A percentile compares a stretch with the other conserved stretches of the same genome.
Conservation (phyloP, 1,140 invertebrate genomes). For the Eubasilissa regina region DNA sequence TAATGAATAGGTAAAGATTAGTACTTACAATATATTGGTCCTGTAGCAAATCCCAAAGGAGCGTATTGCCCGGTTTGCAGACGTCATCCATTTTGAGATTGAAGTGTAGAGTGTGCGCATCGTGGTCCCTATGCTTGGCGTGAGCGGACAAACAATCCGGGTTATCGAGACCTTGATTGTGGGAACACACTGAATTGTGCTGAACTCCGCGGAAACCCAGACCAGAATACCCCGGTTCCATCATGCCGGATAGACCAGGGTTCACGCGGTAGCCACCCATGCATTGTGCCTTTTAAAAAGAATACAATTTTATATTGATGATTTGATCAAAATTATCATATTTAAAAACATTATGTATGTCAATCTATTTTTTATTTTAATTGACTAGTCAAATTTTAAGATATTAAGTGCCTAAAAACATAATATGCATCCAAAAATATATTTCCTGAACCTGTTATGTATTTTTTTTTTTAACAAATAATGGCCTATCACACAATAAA, state of each 20-base stretch:
- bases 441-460: no score
- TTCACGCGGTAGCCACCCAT: conserved; percentile 64
- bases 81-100: conserved; percentile 84
- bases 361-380: no score
- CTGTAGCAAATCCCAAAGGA: conserved; percentile 95
- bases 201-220: conserved; percentile 49
- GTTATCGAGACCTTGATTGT: conserved; percentile 25
- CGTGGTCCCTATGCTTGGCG: conserved; percentile 62
- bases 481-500: no score
- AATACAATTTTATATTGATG: conserved; percentile 6
- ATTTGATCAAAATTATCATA: no score
- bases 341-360: background rate
- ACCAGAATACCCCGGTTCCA: conserved; percentile 50
- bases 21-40: conserved; percentile 89
- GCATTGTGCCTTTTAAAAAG: conserved; percentile 65
- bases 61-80: conserved; percentile 89
- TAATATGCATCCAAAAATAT: no score
- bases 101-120: conserved; percentile 65
- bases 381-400: no score
- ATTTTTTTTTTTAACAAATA: no score
- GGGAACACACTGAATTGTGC: conserved; percentile 35
- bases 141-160: conserved; percentile 54
- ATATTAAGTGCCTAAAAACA: no score
- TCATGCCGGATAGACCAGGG: conserved; percentile 53
- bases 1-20: no score